Conservation (phyloP, 2,797 vertebrate species). For the Moxostoma hubbsi region DNA sequence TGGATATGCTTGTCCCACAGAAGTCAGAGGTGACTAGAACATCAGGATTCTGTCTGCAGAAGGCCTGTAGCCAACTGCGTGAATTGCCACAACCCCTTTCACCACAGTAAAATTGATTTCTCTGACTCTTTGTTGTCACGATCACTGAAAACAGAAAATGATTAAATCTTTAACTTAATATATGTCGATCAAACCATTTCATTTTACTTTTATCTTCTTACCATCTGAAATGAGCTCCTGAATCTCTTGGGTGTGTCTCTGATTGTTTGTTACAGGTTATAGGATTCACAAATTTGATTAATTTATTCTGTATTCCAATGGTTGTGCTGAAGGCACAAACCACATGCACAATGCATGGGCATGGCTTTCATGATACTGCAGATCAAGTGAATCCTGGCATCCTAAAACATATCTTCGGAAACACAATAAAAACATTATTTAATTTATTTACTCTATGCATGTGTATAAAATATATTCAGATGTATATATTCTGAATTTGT, state of each 20-base stretch:
- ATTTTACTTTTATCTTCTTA: slow-evolving; percentile 29
- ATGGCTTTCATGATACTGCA: slow-evolving; percentile 57
- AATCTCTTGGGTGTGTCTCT: neutral
- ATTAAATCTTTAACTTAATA: neutral
- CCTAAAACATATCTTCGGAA: slow-evolving; percentile 46
- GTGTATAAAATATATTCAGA: too few relatives aligned
- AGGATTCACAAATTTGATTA: slow-evolving; percentile 58
- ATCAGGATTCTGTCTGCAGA: slow-evolving; percentile 48
- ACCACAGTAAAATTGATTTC: slow-evolving; percentile 67
- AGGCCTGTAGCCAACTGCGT: slow-evolving; percentile 62
- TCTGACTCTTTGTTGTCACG: slow-evolving; percentile 25
- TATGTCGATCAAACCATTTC: neutral
- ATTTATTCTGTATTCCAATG: slow-evolving; percentile 54
- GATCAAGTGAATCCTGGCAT: slow-evolving; percentile 60
- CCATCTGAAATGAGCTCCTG: slow-evolving; percentile 45
- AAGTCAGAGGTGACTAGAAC: slow-evolving; percentile 60
- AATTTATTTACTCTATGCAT: too few relatives aligned
- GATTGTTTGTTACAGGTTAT: slow-evolving; percentile 32
- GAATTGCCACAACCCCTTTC: slow-evolving; percentile 71
- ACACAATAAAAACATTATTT: neutral
- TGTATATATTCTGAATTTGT: too few relatives aligned
- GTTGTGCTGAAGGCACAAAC: slow-evolving; percentile 64
- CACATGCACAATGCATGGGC: slow-evolving; percentile 50
- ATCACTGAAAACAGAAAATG: slow-evolving; percentile 34
- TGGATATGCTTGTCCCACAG: slow-evolving; percentile 63